These are phyloP conservation scores for Cerastis rubricosa DNA, from an alignment of 2,888 invertebrate species.

Conservation along the genomic window DNA sequence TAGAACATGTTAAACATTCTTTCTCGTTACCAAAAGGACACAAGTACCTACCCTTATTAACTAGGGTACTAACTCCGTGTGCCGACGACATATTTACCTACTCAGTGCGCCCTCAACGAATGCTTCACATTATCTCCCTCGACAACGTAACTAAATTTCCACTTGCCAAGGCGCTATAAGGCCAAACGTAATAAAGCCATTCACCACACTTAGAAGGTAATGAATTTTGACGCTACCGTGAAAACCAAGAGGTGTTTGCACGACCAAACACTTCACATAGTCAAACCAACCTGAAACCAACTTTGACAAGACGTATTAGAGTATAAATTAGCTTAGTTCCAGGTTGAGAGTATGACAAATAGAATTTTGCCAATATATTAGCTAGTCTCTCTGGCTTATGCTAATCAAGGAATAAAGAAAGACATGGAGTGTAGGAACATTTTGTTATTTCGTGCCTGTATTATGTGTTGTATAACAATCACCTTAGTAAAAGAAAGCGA, in stretches of 20 bases:
- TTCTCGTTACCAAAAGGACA: slow-evolving; percentile 27
- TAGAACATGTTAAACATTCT: slow-evolving; percentile 5
- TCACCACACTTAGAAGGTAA: slow-evolving; percentile 66
- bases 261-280: slow-evolving; percentile 45
- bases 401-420: slow-evolving; percentile 46
- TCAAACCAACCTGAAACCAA: slow-evolving; percentile 25
- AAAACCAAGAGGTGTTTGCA: slow-evolving; percentile 63
- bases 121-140: slow-evolving; percentile 49
- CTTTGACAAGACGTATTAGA: slow-evolving; percentile 22
- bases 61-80: background rate
- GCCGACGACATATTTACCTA: slow-evolving; percentile 32
- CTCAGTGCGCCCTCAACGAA: slow-evolving; percentile 43
- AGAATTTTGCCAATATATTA: slow-evolving; percentile 60
- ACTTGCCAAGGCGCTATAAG: slow-evolving; percentile 50
- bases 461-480: slow-evolving; percentile 5
- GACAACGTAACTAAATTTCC: slow-evolving; percentile 59
- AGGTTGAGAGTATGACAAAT: slow-evolving; percentile 49
- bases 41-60: slow-evolving; percentile 10
- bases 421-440: slow-evolving; percentile 18
- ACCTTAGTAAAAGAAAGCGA: background rate
- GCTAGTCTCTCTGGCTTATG: slow-evolving; percentile 41
- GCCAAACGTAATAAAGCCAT: slow-evolving; percentile 64
- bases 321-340: slow-evolving; percentile 9
- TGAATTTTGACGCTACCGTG: slow-evolving; percentile 67
- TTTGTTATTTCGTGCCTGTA: slow-evolving; percentile 14